Percentiles rank a stretch among this genome's conserved stretches.
These are phyloP conservation scores for Chlorodrepanis virens DNA, from an alignment of 2,113 vertebrate genomes.

Conservation along the genomic window DNA sequence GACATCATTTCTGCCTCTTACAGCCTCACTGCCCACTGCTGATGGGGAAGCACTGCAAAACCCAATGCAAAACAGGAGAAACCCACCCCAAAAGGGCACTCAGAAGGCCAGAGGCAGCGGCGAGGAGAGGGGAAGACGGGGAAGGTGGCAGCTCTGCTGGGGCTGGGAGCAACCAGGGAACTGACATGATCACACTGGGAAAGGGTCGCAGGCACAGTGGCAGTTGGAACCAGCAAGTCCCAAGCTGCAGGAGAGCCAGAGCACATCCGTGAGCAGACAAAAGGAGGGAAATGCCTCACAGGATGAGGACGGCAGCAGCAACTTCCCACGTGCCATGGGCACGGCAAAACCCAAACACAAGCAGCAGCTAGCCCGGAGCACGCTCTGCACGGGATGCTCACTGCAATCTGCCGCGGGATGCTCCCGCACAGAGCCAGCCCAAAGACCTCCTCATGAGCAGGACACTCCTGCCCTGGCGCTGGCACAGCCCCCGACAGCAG, in stretches of 20 bases:
- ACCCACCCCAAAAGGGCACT: neutral
- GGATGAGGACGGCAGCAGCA: accelerated
- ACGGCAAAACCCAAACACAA: neutral
- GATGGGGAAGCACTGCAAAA: neutral
- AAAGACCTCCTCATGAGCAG: accelerated
- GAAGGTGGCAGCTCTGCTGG: neutral
- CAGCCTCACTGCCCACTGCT: neutral
- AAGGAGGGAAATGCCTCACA: neutral
- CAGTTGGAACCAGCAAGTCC: neutral
- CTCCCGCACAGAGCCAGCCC: neutral
- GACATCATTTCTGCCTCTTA: neutral
- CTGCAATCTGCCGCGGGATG: neutral
- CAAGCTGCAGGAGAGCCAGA: neutral
- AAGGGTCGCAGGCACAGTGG: accelerated
- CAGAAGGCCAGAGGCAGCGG: neutral
- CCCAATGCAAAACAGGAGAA: neutral
- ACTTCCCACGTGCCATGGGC: accelerated
- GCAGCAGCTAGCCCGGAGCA: neutral
- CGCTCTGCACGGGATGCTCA: neutral
- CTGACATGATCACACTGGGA: accelerated
- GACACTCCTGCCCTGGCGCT: neutral
- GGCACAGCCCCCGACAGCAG: neutral
- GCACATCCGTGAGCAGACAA: neutral
- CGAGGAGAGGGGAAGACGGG: no score
- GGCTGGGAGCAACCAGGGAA: neutral